Percentiles rank a stretch among this genome's conserved stretches.
These are phyloP conservation scores for Dendroctonus valens DNA, from an alignment of 1,140 invertebrate species.

Conservation along the genomic window DNA sequence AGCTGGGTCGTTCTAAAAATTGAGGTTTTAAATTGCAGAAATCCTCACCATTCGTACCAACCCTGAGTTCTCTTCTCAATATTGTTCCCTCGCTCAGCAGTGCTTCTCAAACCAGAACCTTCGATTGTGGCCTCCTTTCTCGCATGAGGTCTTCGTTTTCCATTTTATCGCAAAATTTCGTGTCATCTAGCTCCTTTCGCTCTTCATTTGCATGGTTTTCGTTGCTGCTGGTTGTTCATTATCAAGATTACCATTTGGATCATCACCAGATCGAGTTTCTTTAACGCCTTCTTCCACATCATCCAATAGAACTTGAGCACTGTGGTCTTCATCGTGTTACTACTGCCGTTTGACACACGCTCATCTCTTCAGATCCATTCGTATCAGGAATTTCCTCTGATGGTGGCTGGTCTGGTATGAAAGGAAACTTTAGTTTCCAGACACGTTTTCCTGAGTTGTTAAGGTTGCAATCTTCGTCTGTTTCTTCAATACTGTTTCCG, in stretches of 20 bases:
- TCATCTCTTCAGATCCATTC: background rate
- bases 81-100: conserved; percentile 8
- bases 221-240: too few relatives aligned
- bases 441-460: background rate
- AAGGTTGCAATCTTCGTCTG: background rate
- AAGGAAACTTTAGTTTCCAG: background rate
- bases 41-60: background rate
- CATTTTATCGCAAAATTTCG: conserved; percentile 36
- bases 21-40: background rate
- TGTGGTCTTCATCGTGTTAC: background rate
- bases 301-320: background rate
- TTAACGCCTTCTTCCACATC: conserved; percentile 35
- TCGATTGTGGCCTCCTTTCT: conserved; percentile 30
- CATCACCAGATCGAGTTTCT: conserved; percentile 40
- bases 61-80: background rate
- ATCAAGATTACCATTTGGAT: too few relatives aligned
- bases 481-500: background rate
- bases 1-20: conserved; percentile 26
- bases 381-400: background rate
- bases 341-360: background rate
- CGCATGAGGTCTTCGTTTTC: conserved; percentile 24
- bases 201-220: too few relatives aligned
- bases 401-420: background rate
- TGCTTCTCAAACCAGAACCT: conserved; percentile 35
- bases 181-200: conserved; percentile 28